Evolutionary conservation across 2,888 invertebrate genomes (phyloP).

Genomic region (Eristalinus aeneus): DNA sequence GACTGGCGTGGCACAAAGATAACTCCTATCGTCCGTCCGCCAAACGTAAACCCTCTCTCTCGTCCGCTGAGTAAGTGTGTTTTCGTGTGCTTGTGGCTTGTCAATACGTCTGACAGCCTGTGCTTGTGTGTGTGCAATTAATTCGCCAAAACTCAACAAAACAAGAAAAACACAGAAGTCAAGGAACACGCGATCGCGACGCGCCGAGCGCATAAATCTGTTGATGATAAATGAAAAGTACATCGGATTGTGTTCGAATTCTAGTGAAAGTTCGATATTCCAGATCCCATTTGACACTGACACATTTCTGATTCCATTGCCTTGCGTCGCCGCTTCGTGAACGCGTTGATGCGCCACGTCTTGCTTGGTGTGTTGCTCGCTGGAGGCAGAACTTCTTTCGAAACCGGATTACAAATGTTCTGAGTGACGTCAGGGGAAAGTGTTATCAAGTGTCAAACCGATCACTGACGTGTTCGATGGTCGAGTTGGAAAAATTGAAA

Average conservation of each 20-base stretch:
- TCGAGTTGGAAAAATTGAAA: not conserved
- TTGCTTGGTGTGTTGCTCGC: slow-evolving; percentile 13
- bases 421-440: slow-evolving; percentile 17
- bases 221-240: not conserved
- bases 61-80: slow-evolving; percentile 11
- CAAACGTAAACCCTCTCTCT: not conserved
- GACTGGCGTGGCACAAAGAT: not conserved
- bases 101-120: not conserved
- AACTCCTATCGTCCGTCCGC: not conserved
- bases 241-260: not conserved
- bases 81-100: not conserved
- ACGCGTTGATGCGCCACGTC: slow-evolving; percentile 45
- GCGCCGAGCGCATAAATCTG: not conserved
- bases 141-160: not conserved
- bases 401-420: not conserved
- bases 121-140: not conserved
- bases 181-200: not conserved
- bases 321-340: not conserved
- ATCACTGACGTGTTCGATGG: not conserved
- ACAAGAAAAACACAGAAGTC: not conserved
- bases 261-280: slow-evolving; percentile 57
- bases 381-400: not conserved
- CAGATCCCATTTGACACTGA: slow-evolving; percentile 44
- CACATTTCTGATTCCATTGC: slow-evolving; percentile 27
- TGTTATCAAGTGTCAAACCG: not conserved